These are phyloP conservation scores for Digitonthophagus gazella DNA, from an alignment of 2,888 invertebrate species.

Conservation along the genomic window DNA sequence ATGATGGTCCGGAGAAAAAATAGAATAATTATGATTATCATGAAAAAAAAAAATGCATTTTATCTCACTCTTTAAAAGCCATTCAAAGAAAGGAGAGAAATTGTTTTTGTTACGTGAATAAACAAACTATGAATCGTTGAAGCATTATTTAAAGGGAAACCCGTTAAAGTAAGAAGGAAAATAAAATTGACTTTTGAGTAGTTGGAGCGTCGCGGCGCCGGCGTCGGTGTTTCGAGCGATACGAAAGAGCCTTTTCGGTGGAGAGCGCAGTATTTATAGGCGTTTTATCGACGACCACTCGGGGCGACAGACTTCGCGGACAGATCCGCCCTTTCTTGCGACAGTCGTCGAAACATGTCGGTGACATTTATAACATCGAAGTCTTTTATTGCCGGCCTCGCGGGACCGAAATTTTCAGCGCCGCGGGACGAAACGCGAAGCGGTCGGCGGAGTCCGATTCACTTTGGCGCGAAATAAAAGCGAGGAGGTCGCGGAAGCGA, in stretches of 20 bases:
- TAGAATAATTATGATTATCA: no score
- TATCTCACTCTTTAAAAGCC: no score
- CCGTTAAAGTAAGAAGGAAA: neutral
- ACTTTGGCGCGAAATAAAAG: no score
- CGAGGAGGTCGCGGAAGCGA: neutral
- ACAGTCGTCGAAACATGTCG: neutral
- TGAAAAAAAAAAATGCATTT: no score
- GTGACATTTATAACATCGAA: neutral
- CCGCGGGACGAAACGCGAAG: no score
- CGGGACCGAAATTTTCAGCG: neutral
- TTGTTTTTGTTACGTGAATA: no score
- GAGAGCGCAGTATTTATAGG: neutral
- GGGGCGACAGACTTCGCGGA: neutral
- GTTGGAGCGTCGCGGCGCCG: neutral
- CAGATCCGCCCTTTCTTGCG: neutral
- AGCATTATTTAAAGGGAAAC: no score
- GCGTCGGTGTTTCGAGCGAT: neutral
- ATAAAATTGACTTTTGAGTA: neutral
- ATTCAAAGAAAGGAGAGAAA: no score
- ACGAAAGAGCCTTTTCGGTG: neutral
- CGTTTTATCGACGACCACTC: neutral
- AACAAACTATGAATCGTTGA: no score
- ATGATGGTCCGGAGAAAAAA: no score
- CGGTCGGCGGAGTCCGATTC: no score
- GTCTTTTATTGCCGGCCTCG: neutral